phyloP scores from a whole-genome alignment of 2,113 vertebrate species.

The Tragelaphus imberbis region DNA sequence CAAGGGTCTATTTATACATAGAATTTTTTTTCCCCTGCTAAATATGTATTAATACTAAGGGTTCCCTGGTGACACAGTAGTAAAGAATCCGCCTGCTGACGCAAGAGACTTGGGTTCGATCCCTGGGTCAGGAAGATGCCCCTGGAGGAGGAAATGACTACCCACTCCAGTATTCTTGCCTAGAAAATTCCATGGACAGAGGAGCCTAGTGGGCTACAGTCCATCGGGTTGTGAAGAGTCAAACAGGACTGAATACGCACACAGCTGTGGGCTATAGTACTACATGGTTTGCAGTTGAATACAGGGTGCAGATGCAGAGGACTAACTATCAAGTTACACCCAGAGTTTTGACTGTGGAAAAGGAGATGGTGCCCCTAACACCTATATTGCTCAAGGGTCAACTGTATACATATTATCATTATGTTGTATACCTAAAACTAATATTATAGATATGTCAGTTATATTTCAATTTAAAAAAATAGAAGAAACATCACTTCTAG shows the following conservation, averaged over 20 bases:
- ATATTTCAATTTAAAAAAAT: neutral
- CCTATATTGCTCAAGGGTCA: neutral
- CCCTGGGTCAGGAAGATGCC: neutral
- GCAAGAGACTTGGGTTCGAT: neutral
- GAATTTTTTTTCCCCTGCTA: neutral
- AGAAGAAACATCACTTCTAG: neutral
- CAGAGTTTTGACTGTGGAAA: neutral
- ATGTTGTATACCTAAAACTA: neutral
- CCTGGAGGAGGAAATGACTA: neutral
- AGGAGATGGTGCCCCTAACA: neutral
- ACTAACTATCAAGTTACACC: neutral
- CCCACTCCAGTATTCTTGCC: neutral
- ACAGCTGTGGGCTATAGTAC: neutral
- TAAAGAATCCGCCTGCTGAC: neutral
- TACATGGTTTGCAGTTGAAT: neutral
- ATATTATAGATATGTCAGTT: neutral
- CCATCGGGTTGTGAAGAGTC: neutral
- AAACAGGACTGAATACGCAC: neutral
- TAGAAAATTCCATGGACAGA: neutral
- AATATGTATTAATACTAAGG: neutral
- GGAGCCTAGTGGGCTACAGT: neutral
- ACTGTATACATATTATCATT: neutral
- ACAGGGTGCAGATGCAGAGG: neutral
- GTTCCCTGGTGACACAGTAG: neutral
- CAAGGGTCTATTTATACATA: neutral